Percentiles rank a stretch among this genome's conserved stretches.
These are phyloP conservation scores for Parauchenoglanis ngamensis DNA, from an alignment of 2,797 vertebrate species.

Conservation along the genomic window DNA sequence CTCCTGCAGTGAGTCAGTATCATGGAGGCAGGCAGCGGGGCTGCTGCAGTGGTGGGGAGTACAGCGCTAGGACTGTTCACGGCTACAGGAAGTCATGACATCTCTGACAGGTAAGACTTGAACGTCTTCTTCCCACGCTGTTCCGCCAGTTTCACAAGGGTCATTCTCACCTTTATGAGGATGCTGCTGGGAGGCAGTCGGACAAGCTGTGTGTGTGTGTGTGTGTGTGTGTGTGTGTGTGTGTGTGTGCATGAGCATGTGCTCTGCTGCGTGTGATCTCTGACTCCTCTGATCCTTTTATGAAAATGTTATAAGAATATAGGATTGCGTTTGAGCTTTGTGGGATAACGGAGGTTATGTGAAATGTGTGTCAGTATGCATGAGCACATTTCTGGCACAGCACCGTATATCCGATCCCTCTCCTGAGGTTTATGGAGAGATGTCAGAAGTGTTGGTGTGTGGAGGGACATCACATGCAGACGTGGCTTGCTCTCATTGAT, in stretches of 20 bases:
- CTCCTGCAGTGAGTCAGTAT: constrained; percentile 83
- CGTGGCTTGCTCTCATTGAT: constrained; percentile 5
- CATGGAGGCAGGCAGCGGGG: constrained; percentile 82
- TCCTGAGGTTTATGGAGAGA: constrained; percentile 38
- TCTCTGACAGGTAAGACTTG: constrained; percentile 77
- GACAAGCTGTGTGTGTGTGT: constrained; percentile 15
- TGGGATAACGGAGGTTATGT: not conserved
- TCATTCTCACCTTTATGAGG: constrained; percentile 14
- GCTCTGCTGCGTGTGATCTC: constrained; percentile 34
- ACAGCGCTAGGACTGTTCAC: constrained; percentile 78
- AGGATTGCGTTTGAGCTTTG: not conserved
- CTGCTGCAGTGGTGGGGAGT: constrained; percentile 80
- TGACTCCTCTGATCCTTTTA: constrained; percentile 28
- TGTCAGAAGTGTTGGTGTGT: constrained; percentile 32
- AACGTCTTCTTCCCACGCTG: constrained; percentile 15
- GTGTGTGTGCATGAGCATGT: constrained; percentile 29
- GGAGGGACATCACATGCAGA: constrained; percentile 18
- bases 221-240: not conserved
- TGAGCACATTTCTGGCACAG: constrained; percentile 11
- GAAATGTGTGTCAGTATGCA: not conserved
- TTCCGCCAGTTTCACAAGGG: constrained; percentile 10
- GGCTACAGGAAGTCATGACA: constrained; percentile 77
- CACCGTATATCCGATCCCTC: constrained; percentile 19
- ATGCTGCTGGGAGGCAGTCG: constrained; percentile 14
- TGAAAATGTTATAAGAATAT: not conserved